Conservation (phyloP, 2,888 invertebrate species). For the Macropis europaea region DNA sequence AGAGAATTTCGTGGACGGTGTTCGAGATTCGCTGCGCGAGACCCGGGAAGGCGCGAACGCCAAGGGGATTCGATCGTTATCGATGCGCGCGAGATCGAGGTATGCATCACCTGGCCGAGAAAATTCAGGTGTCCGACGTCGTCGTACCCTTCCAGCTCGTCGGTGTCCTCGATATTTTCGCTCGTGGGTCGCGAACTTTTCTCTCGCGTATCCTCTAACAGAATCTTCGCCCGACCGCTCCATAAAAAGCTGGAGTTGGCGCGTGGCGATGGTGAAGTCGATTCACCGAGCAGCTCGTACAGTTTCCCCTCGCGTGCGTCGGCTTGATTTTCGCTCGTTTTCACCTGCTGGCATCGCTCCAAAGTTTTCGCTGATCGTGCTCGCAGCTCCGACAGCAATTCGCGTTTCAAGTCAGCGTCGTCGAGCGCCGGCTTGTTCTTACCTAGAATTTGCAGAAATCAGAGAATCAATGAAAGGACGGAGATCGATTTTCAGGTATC, state of each 20-base stretch:
- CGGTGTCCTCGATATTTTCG: conserved; percentile 8
- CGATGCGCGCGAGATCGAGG: too few species aligned
- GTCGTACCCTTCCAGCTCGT: conserved; percentile 61
- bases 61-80: too few species aligned
- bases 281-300: conserved; percentile 55
- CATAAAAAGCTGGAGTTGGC: conserved; percentile 71
- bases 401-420: conserved; percentile 36
- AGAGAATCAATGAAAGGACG: background rate
- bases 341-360: conserved; percentile 62
- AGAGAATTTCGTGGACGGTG: background rate
- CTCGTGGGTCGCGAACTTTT: background rate
- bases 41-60: too few species aligned
- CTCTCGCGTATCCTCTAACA: background rate
- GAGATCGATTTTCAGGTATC: background rate
- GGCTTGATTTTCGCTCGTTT: conserved; percentile 52
- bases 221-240: conserved; percentile 47
- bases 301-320: conserved; percentile 53
- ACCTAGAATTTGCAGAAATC: conserved; percentile 18
- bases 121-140: conserved; percentile 58
- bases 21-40: too few species aligned
- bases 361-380: conserved; percentile 55
- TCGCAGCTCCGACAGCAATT: conserved; percentile 16
- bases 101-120: conserved; percentile 21
- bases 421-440: conserved; percentile 30
- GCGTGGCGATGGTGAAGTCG: conserved; percentile 31